Evolutionary conservation across 2,113 vertebrate species (phyloP).

Genomic region (Poeciliopsis turrubarensis): DNA sequence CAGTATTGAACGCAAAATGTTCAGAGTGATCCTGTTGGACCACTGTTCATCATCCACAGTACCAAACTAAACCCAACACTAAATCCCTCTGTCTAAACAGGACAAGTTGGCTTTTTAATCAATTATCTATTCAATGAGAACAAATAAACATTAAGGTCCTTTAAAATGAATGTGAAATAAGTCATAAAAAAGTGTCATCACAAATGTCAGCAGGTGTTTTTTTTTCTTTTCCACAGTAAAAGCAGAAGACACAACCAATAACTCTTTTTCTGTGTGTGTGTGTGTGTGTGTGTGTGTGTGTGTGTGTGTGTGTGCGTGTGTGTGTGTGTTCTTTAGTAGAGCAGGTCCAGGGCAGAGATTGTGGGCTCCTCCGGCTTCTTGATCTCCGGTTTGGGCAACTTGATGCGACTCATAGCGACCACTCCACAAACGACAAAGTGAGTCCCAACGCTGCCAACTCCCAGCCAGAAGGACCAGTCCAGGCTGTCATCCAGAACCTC

Average conservation of each 20-base stretch:
- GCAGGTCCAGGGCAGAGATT: slow-evolving; percentile 88
- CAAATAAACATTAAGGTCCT: background rate
- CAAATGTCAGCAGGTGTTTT: slow-evolving; percentile 4
- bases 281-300: background rate
- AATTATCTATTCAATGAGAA: background rate
- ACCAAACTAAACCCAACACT: too few relatives aligned
- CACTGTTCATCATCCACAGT: too few relatives aligned
- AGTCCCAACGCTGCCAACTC: slow-evolving; percentile 85
- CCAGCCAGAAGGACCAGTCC: slow-evolving; percentile 92
- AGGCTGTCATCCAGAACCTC: slow-evolving; percentile 86
- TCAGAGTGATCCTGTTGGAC: too few relatives aligned
- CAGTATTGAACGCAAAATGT: too few relatives aligned
- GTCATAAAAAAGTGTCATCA: background rate
- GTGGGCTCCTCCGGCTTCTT: slow-evolving; percentile 91
- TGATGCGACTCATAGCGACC: slow-evolving; percentile 87
- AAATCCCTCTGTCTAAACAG: too few relatives aligned
- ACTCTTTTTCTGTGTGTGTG: background rate
- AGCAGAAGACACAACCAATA: background rate
- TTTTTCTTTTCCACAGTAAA: background rate
- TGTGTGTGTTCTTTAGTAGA: slow-evolving; percentile 79
- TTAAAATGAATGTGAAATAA: background rate
- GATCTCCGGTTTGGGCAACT: slow-evolving; percentile 87
- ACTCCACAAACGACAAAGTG: slow-evolving; percentile 87
- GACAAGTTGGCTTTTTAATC: too few relatives aligned
- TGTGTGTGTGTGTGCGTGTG: background rate